Percentiles rank a stretch among this genome's conserved stretches.
phyloP scores from a whole-genome alignment of 2,888 invertebrate genomes.

The Entomobrya proxima region DNA sequence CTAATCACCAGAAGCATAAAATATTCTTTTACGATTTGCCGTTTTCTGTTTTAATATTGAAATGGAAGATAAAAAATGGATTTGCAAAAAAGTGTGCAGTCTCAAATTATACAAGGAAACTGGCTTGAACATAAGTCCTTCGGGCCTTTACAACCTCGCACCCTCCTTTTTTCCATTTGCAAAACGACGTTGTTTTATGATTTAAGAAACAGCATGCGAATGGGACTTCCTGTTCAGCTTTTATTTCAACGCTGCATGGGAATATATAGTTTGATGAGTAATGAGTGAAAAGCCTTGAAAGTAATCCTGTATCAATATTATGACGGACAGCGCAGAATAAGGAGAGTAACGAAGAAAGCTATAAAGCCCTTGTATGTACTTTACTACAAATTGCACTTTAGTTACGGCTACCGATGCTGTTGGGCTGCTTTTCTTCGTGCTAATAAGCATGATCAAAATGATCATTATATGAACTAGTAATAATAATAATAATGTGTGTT shows the following conservation, averaged over 20 bases:
- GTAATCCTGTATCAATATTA: too few relatives aligned
- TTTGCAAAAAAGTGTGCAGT: constrained; percentile 3
- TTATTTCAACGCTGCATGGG: too few relatives aligned
- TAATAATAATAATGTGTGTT: constrained; percentile 36
- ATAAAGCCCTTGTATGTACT: too few relatives aligned
- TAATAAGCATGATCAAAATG: constrained; percentile 5
- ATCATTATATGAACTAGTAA: constrained; percentile 2
- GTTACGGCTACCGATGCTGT: background rate
- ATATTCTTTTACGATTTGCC: background rate
- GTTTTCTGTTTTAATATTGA: constrained; percentile 43
- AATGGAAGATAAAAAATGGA: constrained; percentile 26
- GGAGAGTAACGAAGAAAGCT: too few relatives aligned
- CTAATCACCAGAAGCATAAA: background rate
- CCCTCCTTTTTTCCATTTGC: constrained; percentile 7
- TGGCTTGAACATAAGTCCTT: background rate
- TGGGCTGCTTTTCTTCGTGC: background rate
- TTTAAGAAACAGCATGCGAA: background rate
- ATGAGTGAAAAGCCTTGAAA: too few relatives aligned
- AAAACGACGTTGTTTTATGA: background rate
- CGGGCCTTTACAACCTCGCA: background rate
- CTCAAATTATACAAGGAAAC: constrained; percentile 1
- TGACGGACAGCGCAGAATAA: too few relatives aligned
- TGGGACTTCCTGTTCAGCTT: constrained; percentile 46
- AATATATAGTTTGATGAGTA: too few relatives aligned
- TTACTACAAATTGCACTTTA: background rate